A percentile compares a stretch with the other conserved stretches of the same genome.
Evolutionary conservation across 2,797 vertebrate species (phyloP).

Genomic region (Lithobates sylvaticus): DNA sequence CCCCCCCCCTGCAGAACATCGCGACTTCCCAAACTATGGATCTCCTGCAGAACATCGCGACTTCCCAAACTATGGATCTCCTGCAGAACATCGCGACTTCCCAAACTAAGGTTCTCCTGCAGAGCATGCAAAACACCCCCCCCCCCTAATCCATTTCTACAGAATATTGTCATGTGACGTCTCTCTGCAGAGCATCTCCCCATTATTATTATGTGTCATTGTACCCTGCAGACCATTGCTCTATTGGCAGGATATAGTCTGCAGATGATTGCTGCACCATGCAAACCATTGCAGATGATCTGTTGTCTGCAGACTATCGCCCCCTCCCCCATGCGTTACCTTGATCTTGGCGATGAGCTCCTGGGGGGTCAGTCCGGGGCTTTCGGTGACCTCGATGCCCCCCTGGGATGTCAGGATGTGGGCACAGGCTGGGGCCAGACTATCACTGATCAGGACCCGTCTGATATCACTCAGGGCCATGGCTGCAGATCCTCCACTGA

Average conservation of each 20-base stretch:
- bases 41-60: no score
- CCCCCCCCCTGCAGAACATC: not conserved
- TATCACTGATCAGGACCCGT: slow-evolving; percentile 51
- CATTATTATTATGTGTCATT: not conserved
- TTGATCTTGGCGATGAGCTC: slow-evolving; percentile 28
- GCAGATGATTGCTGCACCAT: not conserved
- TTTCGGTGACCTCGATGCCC: slow-evolving; percentile 49
- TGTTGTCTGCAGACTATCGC: slow-evolving; percentile 8
- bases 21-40: not conserved
- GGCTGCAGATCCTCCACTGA: not conserved
- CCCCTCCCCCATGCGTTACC: not conserved
- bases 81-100: no score
- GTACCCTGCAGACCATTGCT: not conserved
- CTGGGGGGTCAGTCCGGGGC: slow-evolving; percentile 16
- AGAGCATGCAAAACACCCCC: no score
- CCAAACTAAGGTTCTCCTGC: no score
- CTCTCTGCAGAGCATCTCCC: not conserved
- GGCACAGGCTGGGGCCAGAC: slow-evolving; percentile 42
- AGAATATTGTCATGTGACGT: not conserved
- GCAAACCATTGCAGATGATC: not conserved
- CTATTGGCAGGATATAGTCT: no score
- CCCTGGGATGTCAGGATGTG: slow-evolving; percentile 31
- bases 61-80: no score
- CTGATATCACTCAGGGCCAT: slow-evolving; percentile 42
- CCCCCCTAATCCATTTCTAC: not conserved